Base-by-base conservation (phyloP, 2,797 vertebrate genomes). In the Cossypha caffra region DNA sequence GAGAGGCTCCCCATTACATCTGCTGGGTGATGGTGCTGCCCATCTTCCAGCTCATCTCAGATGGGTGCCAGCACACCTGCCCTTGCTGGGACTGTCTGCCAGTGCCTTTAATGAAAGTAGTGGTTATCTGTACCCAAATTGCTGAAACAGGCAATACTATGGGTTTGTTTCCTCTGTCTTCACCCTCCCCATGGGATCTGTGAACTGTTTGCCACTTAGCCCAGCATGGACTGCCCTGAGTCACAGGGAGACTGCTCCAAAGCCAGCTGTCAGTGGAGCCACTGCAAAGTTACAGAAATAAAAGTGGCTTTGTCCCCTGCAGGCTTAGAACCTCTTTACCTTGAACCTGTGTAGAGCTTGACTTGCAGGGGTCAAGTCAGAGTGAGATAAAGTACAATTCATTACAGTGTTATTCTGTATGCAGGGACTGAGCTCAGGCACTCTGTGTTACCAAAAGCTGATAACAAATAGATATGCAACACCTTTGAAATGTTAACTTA, bases 401-500 rank as follows among this genome's bases (percentile, higher is more conserved):
- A 38, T 66, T 92, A 61, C 14, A 38, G 62, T 18, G 47, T 40
- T 57, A 38, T 50, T 92, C 81, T 75, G 71, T 72, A 78, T 76
- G 61, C 75, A 59, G 89, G 40, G 45, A 20, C 59, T 90, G 82
- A 86, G 79, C 67, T 80, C 85, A 66, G 76, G 14, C 0, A 0
- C 11, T 2, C 35, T 33, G 51, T 31, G 33, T 43, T 84, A 89
- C 48, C 52, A 48, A 88, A 92, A 84, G 63, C 80, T 86, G 77
- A 72, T 85, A 94, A 90, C 91, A 95, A 93, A 88, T 16, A 94
- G 68, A 74, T 37, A 33, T 38, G 77, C 78, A 90, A 81, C 64
- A 73, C 69, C 92, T 95, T 86, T 90, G 92, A 95, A 95, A 97
- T 80, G 51, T n/a, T 93, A 82, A 78, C 75, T 94, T 94, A 68